Base-by-base conservation (phyloP, 2,113 vertebrate genomes). In the Oncorhynchus gorbuscha region DNA sequence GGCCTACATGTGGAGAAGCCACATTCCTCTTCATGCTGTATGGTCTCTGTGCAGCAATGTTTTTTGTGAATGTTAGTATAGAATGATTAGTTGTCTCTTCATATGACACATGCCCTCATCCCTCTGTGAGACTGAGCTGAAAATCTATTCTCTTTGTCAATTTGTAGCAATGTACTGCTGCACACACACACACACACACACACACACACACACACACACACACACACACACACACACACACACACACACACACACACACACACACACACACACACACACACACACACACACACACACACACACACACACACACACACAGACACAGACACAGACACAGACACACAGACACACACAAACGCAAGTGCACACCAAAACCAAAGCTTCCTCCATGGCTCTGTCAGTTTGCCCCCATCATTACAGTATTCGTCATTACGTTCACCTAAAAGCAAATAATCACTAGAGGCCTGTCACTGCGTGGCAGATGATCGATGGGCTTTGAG, bases 381-480 rank as follows among this genome's bases (percentile, higher is more conserved):
- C 20, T 5, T 39, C 78, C 84, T 75, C 85, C 80, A 80, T 75
- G 75, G 67, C 72, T 70, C 71, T 74, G 83, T 81, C 85, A 87
- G 80, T 73, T 80, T 77, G 85, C 58, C 82, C 86, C 83, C 84
- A 88, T 90, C 88, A 90, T 92, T 90, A 91, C 89, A 84, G 81
- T 86, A 80, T 87, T 86, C 88, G 88, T 91, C 85, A 61, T 51
- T 16, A 90, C 91, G 88, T 93, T 89, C 91, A 91, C 91, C 90
- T 93, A 93, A 94, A 89, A 93, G 92, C 91, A 94, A 94, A 93
- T 93, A 94, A 94, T 91, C 89, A 91, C 89, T 90, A 87, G 86
- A 86, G 73, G 86, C 82, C 86, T 89, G 89, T 90, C 91, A 92
- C 86, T 89, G 93, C 84, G 28, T 88, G 92, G 85, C 89, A 87